Percentiles rank a stretch among this genome's conserved stretches.
Conservation (phyloP, 2,797 vertebrate species). For the Calcarius lapponicus region DNA sequence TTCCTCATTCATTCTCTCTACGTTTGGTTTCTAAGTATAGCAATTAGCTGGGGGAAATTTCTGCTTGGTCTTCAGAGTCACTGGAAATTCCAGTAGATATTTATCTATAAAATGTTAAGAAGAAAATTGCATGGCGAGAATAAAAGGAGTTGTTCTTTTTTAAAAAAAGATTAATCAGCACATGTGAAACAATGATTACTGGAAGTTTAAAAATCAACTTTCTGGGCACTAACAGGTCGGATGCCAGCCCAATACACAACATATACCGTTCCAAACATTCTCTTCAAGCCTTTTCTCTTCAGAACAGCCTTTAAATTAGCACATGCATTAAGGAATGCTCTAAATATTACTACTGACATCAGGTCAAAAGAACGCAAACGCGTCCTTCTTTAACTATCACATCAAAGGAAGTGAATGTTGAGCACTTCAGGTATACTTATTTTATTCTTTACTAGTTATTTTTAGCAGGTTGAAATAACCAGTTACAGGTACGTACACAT, state of each 20-base stretch:
- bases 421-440: not conserved
- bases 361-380: not conserved
- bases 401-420: not conserved
- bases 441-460: not conserved
- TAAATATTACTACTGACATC: not conserved
- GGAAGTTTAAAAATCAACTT: not conserved
- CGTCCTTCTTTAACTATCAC: not conserved
- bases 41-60: not conserved
- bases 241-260: not conserved
- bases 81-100: not conserved
- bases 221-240: not conserved
- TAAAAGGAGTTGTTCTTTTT: not conserved
- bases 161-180: not conserved
- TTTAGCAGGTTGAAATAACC: not conserved
- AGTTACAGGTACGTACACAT: not conserved
- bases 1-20: not conserved
- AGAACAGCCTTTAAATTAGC: not conserved
- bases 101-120: not conserved
- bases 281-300: not conserved
- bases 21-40: not conserved
- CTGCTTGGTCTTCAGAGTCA: not conserved
- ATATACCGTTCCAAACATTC: not conserved
- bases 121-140: not conserved
- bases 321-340: not conserved
- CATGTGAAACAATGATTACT: not conserved